phyloP scores from a whole-genome alignment of 2,888 invertebrate species.

The Plebejus melissa region DNA sequence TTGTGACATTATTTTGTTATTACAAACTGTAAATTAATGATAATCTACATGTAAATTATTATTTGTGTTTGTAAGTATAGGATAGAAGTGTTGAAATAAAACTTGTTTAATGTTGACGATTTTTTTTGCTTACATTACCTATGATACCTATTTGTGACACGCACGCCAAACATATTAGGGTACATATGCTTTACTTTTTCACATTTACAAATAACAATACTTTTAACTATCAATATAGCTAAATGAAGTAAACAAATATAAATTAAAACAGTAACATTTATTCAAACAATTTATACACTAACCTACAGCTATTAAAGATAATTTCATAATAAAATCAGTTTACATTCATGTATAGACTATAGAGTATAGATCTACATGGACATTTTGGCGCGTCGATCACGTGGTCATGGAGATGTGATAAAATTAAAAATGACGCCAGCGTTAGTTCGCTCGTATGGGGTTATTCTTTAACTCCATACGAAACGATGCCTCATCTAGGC shows the following conservation, averaged over 20 bases:
- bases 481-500: background rate
- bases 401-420: background rate
- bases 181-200: no score
- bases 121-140: background rate
- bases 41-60: slow-evolving; percentile 25
- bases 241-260: background rate
- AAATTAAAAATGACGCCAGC: no score
- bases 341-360: no score
- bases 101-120: background rate
- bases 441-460: no score
- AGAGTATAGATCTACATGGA: no score
- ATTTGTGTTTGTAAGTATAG: slow-evolving; percentile 28
- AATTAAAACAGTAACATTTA: background rate
- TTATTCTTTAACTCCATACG: background rate
- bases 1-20: background rate
- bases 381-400: background rate
- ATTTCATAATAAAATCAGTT: background rate
- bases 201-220: no score
- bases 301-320: background rate
- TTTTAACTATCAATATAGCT: no score
- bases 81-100: slow-evolving; percentile 24
- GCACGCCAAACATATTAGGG: no score
- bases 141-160: background rate
- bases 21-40: background rate
- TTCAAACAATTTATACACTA: background rate